Conservation (phyloP, 2,113 vertebrate genomes). For the Eudyptes chrysolophus region DNA sequence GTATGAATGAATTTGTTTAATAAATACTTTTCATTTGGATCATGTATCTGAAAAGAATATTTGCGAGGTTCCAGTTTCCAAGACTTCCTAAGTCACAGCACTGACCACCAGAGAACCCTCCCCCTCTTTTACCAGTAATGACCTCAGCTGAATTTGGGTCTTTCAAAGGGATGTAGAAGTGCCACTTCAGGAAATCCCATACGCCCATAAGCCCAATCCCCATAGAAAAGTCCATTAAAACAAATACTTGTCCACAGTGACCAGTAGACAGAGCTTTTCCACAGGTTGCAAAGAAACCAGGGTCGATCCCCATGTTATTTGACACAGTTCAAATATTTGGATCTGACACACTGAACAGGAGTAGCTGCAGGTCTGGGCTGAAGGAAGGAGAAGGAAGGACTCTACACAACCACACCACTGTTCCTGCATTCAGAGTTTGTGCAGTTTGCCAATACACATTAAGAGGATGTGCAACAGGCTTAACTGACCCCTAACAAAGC, state of each 20-base stretch:
- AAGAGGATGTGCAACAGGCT: background rate
- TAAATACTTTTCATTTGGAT: background rate
- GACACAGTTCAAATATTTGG: background rate
- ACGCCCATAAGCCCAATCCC: background rate
- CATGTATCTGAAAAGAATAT: background rate
- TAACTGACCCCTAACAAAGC: background rate
- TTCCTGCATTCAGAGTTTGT: background rate
- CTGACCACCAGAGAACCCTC: background rate
- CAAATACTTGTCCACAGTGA: background rate
- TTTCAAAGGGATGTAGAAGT: background rate
- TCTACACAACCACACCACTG: rapidly evolving
- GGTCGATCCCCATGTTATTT: background rate
- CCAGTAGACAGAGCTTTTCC: background rate
- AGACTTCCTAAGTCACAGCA: background rate
- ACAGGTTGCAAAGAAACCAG: background rate
- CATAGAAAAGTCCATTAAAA: background rate
- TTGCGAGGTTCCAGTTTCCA: background rate
- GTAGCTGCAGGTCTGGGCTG: background rate
- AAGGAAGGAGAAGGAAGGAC: background rate
- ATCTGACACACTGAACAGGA: background rate
- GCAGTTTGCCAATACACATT: background rate
- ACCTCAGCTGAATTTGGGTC: background rate
- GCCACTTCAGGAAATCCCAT: background rate
- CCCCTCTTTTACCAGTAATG: background rate
- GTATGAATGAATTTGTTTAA: background rate